Conservation (phyloP, 2,113 vertebrate genomes). For the Plectropomus leopardus region DNA sequence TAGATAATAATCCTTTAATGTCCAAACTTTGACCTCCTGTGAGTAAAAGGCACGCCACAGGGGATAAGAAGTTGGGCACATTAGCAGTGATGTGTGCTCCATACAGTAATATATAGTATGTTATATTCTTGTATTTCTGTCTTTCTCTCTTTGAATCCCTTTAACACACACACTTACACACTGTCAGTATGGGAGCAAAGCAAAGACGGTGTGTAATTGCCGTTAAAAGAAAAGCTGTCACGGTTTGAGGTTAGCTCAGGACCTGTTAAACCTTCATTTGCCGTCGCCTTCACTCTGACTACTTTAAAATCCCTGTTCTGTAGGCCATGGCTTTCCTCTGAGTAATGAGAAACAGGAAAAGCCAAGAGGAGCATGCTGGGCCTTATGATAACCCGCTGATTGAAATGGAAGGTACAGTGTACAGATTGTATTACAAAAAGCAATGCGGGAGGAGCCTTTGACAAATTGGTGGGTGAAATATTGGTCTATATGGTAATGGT, state of each 20-base stretch:
- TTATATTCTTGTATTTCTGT: background rate
- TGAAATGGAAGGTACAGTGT: slow-evolving; percentile 48
- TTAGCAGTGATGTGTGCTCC: background rate
- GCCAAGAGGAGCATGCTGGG: slow-evolving; percentile 20
- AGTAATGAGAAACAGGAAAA: slow-evolving; percentile 51
- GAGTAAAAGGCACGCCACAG: background rate
- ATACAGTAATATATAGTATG: background rate
- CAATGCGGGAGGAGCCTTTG: slow-evolving; percentile 10
- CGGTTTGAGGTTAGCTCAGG: slow-evolving; percentile 39
- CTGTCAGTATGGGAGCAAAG: background rate
- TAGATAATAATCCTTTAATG: background rate
- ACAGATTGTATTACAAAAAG: slow-evolving; percentile 43
- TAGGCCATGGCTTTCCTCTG: slow-evolving; percentile 23
- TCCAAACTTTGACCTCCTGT: background rate
- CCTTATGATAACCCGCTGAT: slow-evolving; percentile 34
- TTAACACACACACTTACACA: slow-evolving; percentile 11
- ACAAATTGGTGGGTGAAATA: slow-evolving; percentile 46
- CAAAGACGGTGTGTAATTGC: slow-evolving; percentile 45
- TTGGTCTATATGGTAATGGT: slow-evolving; percentile 54
- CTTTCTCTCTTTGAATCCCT: background rate
- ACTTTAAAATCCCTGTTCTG: slow-evolving; percentile 38
- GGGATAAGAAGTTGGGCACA: background rate
- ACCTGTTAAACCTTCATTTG: slow-evolving; percentile 63
- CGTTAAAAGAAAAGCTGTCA: slow-evolving; percentile 51
- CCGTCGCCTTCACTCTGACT: slow-evolving; percentile 38